Conservation (phyloP, 2,113 vertebrate species). For the Oenanthe oenanthe region DNA sequence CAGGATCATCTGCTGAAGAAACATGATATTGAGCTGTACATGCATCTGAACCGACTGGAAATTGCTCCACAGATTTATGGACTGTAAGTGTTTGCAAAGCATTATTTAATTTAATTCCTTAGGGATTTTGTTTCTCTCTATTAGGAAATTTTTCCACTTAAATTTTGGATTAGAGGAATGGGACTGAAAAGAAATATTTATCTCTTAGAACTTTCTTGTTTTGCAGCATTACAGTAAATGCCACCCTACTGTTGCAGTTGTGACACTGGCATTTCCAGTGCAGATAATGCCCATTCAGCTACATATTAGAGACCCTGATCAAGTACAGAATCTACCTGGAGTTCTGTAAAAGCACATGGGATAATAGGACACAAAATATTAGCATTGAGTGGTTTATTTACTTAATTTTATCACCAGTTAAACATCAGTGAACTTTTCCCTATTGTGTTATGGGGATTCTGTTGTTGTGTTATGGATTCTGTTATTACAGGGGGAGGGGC, state of each 20-base stretch:
- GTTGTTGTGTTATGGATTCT: background rate
- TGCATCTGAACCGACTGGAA: slow-evolving; percentile 97
- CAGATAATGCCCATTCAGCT: background rate
- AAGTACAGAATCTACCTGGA: background rate
- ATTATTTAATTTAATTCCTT: background rate
- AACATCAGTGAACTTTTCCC: background rate
- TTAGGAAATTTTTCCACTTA: background rate
- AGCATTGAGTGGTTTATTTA: background rate
- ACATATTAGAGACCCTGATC: background rate
- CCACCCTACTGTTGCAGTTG: background rate
- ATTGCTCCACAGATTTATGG: slow-evolving; percentile 99
- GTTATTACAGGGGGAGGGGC: background rate
- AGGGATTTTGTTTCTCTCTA: background rate
- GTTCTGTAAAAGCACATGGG: background rate
- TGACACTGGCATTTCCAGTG: background rate
- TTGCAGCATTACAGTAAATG: background rate
- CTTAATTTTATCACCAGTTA: background rate
- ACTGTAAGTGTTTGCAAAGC: slow-evolving; percentile 84
- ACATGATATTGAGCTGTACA: slow-evolving; percentile 93
- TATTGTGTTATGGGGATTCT: fast-evolving
- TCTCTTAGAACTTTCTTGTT: background rate
- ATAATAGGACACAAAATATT: background rate
- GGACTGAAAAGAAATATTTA: background rate
- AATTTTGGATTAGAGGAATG: background rate
- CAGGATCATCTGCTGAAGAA: slow-evolving; percentile 97